Percentiles rank a stretch among this genome's conserved stretches.
Evolutionary conservation across 2,797 vertebrate species (phyloP).

Genomic region (Melopsittacus undulatus): DNA sequence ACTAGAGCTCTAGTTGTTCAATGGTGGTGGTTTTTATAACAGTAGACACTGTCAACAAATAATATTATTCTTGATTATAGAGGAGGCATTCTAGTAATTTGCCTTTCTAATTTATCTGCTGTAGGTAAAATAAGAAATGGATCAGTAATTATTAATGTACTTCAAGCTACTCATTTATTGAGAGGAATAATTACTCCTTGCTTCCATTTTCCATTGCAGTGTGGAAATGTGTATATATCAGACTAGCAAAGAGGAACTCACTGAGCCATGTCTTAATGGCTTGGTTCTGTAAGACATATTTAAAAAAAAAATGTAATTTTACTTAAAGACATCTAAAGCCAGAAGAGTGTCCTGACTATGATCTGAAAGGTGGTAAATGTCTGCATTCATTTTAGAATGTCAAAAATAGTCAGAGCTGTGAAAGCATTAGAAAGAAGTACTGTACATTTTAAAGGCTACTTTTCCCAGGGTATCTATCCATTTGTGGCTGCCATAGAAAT

Average conservation of each 20-base stretch:
- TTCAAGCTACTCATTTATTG: constrained; percentile 20
- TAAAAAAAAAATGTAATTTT: neutral
- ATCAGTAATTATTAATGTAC: constrained; percentile 59
- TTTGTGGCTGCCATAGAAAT: neutral
- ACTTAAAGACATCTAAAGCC: neutral
- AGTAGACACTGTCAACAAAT: constrained; percentile 33
- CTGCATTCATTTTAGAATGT: neutral
- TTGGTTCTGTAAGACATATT: neutral
- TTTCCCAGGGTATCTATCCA: neutral
- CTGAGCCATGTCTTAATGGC: neutral
- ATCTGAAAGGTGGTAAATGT: neutral
- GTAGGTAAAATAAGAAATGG: constrained; percentile 47
- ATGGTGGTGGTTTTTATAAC: constrained; percentile 19
- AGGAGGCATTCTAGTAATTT: constrained; percentile 40
- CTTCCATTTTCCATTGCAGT: constrained; percentile 13
- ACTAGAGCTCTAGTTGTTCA: constrained; percentile 8
- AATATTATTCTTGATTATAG: constrained; percentile 46
- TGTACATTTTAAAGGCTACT: neutral
- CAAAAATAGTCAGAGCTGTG: neutral
- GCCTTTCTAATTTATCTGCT: constrained; percentile 46
- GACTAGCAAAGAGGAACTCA: neutral
- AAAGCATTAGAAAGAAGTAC: neutral
- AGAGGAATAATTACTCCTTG: constrained; percentile 28
- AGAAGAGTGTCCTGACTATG: neutral
- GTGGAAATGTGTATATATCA: neutral